These are phyloP conservation scores for Platynereis dumerilii DNA, from an alignment of 2,888 invertebrate species.

Conservation along the genomic window DNA sequence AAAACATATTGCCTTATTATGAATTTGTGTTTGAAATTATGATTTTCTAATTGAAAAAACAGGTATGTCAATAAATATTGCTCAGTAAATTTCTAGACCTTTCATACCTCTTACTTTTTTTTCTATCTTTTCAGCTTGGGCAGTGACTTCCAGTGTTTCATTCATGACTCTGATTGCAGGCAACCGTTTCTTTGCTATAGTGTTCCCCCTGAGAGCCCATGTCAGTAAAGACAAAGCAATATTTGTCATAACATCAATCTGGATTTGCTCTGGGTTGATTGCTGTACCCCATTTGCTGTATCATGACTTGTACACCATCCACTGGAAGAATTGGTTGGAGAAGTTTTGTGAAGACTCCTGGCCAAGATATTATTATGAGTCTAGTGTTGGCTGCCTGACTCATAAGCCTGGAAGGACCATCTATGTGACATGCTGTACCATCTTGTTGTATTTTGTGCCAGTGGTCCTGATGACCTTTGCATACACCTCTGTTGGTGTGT, in stretches of 20 bases:
- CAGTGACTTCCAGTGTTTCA: slow-evolving; percentile 49
- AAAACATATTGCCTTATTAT: too few relatives aligned
- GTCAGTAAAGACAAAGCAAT: slow-evolving; percentile 36
- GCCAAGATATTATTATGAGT: slow-evolving; percentile 35
- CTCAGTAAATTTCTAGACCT: too few relatives aligned
- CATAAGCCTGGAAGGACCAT: slow-evolving; percentile 25
- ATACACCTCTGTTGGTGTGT: slow-evolving; percentile 41
- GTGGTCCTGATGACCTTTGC: slow-evolving; percentile 48
- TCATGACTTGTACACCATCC: slow-evolving; percentile 2
- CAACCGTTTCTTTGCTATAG: slow-evolving; percentile 54
- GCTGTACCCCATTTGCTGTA: slow-evolving; percentile 37
- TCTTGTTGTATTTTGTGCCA: slow-evolving; percentile 53
- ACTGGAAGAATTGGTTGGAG: slow-evolving; percentile 45
- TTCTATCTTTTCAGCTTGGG: slow-evolving; percentile 42
- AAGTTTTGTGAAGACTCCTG: slow-evolving; percentile 51
- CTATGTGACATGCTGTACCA: slow-evolving; percentile 46
- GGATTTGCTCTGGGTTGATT: slow-evolving; percentile 42
- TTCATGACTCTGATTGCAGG: slow-evolving; percentile 52
- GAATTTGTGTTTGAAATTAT: too few relatives aligned
- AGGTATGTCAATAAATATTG: too few relatives aligned
- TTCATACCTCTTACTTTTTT: too few relatives aligned
- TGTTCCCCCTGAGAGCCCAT: slow-evolving; percentile 47
- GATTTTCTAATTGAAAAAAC: too few relatives aligned
- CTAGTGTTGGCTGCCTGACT: not conserved
- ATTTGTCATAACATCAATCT: slow-evolving; percentile 40